phyloP scores from a whole-genome alignment of 1,140 invertebrate species.

The Zaprionus ghesquierei region DNA sequence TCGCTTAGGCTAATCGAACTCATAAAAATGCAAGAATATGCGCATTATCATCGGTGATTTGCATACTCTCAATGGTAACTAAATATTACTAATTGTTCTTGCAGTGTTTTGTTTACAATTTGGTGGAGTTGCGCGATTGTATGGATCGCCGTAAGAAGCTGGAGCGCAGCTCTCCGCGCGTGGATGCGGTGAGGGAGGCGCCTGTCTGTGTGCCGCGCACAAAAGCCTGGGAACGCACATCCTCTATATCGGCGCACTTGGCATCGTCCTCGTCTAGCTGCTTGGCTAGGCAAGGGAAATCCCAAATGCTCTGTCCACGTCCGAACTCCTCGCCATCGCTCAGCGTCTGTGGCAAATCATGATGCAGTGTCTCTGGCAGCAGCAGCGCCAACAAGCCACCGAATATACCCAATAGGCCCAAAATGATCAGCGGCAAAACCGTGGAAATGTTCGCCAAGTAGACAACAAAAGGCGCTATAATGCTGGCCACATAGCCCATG shows the following conservation, averaged over 20 bases:
- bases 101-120: slow-evolving; percentile 40
- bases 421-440: slow-evolving; percentile 88
- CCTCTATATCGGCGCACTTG: slow-evolving; percentile 58
- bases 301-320: slow-evolving; percentile 89
- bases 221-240: slow-evolving; percentile 68
- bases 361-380: slow-evolving; percentile 91
- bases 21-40: slow-evolving; percentile 44
- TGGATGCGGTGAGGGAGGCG: slow-evolving; percentile 85
- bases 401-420: slow-evolving; percentile 88
- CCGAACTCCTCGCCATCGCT: slow-evolving; percentile 93
- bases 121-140: slow-evolving; percentile 67
- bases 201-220: slow-evolving; percentile 81
- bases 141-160: slow-evolving; percentile 85
- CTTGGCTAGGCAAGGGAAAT: slow-evolving; percentile 87
- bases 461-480: slow-evolving; percentile 91
- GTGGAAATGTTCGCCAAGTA: slow-evolving; percentile 88
- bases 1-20: slow-evolving; percentile 21
- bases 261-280: slow-evolving; percentile 60
- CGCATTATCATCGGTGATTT: background rate
- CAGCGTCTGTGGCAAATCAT: slow-evolving; percentile 91
- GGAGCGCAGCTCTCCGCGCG: slow-evolving; percentile 87
- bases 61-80: background rate
- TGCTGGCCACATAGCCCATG: slow-evolving; percentile 92
- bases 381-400: slow-evolving; percentile 89
- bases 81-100: background rate